Evolutionary conservation across 2,888 invertebrate species (phyloP).

Genomic region (Zygogramma bicolorata): DNA sequence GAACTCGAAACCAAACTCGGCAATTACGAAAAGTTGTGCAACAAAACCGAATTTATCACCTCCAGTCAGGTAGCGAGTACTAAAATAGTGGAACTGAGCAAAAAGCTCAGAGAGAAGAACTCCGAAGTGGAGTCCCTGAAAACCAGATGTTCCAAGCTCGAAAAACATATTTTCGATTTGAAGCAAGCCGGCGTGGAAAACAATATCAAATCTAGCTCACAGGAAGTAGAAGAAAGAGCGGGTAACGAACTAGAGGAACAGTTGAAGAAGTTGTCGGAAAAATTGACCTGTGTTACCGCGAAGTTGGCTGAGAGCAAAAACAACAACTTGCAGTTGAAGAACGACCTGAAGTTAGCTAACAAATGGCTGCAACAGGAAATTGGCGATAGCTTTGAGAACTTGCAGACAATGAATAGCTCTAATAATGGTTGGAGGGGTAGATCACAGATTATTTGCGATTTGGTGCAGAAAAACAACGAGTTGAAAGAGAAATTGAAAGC

Average conservation of each 20-base stretch:
- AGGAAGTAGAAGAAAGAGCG: constrained; percentile 32
- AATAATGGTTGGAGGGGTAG: constrained; percentile 81
- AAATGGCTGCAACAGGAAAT: constrained; percentile 82
- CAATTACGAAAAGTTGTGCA: constrained; percentile 66
- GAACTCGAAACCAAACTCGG: constrained; percentile 65
- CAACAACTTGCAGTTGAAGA: constrained; percentile 76
- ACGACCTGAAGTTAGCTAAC: constrained; percentile 78
- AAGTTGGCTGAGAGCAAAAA: constrained; percentile 80
- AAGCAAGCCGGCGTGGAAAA: constrained; percentile 33
- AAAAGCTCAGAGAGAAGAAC: constrained; percentile 74
- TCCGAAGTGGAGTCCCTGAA: constrained; percentile 73
- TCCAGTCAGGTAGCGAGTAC: constrained; percentile 71
- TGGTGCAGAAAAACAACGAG: constrained; percentile 78
- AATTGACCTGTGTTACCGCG: constrained; percentile 71
- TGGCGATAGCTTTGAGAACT: constrained; percentile 77
- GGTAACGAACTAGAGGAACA: constrained; percentile 67
- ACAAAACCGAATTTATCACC: constrained; percentile 67
- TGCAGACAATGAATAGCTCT: constrained; percentile 72
- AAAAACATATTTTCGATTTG: constrained; percentile 68
- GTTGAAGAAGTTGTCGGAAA: constrained; percentile 73
- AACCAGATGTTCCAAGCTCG: constrained; percentile 71
- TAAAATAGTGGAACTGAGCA: constrained; percentile 77
- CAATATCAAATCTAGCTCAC: background rate
- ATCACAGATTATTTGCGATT: constrained; percentile 78
- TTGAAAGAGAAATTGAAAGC: constrained; percentile 73